A percentile compares a stretch with the other conserved stretches of the same genome.
These are phyloP conservation scores for Willowsia nigromaculata DNA, from an alignment of 2,888 invertebrate species.

Conservation along the genomic window DNA sequence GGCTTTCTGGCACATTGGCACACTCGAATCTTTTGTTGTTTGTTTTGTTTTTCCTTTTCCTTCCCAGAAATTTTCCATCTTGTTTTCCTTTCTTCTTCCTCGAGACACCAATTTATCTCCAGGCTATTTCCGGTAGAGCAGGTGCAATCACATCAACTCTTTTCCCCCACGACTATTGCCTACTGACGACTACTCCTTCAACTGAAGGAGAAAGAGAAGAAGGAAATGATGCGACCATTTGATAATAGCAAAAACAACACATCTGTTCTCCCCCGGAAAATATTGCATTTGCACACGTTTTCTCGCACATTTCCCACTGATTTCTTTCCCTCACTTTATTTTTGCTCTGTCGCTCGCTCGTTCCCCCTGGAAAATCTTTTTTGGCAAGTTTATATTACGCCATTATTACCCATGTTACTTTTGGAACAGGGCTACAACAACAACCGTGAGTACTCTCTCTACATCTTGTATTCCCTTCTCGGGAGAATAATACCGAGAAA, in stretches of 20 bases:
- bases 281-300: neutral
- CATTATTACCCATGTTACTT: neutral
- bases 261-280: neutral
- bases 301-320: neutral
- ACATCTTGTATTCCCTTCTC: constrained; percentile 19
- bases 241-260: neutral
- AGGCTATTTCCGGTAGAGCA: constrained; percentile 61
- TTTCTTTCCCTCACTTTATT: neutral
- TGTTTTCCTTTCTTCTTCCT: constrained; percentile 17
- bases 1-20: neutral
- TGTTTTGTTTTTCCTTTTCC: neutral
- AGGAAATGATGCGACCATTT: neutral
- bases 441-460: neutral
- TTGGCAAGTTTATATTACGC: constrained; percentile 2
- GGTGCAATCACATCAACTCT: constrained; percentile 28
- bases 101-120: constrained; percentile 66
- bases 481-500: constrained; percentile 2
- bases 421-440: neutral
- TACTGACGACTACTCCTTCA: neutral
- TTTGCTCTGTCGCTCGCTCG: neutral
- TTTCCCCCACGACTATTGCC: neutral
- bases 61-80: too few relatives aligned
- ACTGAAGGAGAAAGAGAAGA: too few relatives aligned
- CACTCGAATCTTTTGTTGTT: neutral
- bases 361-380: constrained; percentile 10